Evolutionary conservation across 2,113 vertebrate genomes (phyloP).

Genomic region (Edolisoma coerulescens): DNA sequence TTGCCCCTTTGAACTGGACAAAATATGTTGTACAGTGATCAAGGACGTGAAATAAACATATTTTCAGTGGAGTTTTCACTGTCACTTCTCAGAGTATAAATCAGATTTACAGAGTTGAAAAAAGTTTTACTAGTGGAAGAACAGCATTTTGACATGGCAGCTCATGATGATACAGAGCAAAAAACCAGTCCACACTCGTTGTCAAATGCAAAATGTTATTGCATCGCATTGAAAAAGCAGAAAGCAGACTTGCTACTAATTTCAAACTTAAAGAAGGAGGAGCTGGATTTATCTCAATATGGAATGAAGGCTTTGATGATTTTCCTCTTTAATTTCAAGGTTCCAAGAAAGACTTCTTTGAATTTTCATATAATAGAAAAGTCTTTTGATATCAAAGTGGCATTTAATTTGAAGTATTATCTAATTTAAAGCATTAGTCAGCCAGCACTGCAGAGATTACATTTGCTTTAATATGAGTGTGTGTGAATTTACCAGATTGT

Average conservation of each 20-base stretch:
- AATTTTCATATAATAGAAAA: neutral
- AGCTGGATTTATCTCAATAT: neutral
- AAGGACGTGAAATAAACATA: neutral
- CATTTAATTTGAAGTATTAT: neutral
- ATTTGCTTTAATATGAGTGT: neutral
- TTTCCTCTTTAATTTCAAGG: neutral
- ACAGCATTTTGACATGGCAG: neutral
- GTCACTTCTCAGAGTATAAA: neutral
- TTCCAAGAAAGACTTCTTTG: neutral
- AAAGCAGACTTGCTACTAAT: neutral
- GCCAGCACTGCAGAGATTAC: neutral
- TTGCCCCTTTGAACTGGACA: neutral
- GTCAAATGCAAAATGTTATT: neutral
- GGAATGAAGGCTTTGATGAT: neutral
- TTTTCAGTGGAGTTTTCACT: neutral
- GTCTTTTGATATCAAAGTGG: neutral
- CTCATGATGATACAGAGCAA: neutral
- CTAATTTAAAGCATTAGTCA: neutral
- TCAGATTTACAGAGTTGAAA: neutral
- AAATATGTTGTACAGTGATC: neutral
- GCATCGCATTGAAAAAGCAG: neutral
- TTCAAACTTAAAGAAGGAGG: neutral
- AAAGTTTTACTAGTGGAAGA: neutral
- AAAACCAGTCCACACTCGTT: accelerated
- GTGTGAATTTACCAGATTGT: neutral